These are phyloP conservation scores for Oscheius sp. DNA, from an alignment of 2,888 invertebrate species.

Conservation along the genomic window DNA sequence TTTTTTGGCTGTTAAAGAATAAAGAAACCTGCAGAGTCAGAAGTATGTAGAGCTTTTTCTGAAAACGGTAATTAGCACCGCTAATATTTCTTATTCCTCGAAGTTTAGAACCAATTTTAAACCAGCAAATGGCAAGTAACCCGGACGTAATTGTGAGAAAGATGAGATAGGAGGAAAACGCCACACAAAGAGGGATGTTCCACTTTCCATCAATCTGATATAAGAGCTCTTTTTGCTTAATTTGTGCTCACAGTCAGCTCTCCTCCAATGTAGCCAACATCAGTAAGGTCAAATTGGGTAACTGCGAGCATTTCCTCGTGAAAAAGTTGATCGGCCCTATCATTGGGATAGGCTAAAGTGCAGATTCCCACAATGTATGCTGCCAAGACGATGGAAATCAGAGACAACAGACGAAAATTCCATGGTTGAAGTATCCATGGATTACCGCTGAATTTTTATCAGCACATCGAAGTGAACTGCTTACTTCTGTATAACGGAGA, in stretches of 20 bases:
- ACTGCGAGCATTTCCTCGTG: not conserved
- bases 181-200: not conserved
- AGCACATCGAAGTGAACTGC: not conserved
- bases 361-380: not conserved
- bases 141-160: not conserved
- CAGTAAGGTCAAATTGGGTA: not conserved
- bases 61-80: constrained; percentile 9
- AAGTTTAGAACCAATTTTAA: constrained; percentile 15
- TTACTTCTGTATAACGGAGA: not conserved
- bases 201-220: not conserved
- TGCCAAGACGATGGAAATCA: not conserved
- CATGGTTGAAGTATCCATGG: not conserved
- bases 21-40: constrained; percentile 13
- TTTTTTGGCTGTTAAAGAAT: not conserved
- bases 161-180: not conserved
- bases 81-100: not conserved
- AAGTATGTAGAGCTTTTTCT: constrained; percentile 3
- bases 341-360: not conserved
- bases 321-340: not conserved
- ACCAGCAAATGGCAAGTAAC: constrained; percentile 2
- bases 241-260: not conserved
- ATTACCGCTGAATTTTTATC: not conserved
- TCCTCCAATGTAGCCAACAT: constrained; percentile 7
- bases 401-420: not conserved
- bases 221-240: no score